A percentile compares a stretch with the other conserved stretches of the same genome.
phyloP scores from a whole-genome alignment of 2,797 vertebrate species.

The Orestias chungarensis region DNA sequence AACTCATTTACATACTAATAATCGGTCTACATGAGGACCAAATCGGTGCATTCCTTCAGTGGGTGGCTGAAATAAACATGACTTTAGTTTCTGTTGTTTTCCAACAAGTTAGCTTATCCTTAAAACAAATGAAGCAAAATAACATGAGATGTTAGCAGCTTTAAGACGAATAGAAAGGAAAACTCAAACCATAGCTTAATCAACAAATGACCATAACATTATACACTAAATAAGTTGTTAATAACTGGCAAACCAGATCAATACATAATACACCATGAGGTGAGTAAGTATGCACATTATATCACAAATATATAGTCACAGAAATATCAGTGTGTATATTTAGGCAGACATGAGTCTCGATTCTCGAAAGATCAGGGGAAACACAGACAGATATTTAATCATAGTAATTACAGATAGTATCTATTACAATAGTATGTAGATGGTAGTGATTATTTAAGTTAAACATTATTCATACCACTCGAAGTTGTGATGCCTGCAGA shows the following conservation, averaged over 20 bases:
- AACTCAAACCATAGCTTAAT: background rate
- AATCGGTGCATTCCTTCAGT: background rate
- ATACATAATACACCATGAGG: no score
- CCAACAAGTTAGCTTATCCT: background rate
- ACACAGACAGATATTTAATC: no score
- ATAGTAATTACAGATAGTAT: no score
- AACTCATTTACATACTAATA: background rate
- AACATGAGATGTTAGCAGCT: background rate
- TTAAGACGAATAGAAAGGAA: background rate
- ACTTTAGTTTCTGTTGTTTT: background rate
- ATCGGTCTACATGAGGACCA: background rate
- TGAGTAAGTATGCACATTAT: no score
- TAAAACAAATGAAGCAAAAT: background rate
- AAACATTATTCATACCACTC: background rate
- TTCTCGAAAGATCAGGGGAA: no score
- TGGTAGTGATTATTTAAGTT: no score
- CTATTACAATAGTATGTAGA: no score
- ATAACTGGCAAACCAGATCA: background rate
- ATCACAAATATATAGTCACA: no score
- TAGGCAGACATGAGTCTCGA: no score
- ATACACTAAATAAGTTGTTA: background rate
- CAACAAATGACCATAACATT: background rate
- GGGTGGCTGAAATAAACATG: background rate
- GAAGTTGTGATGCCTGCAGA: background rate
- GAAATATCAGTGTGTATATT: no score